A percentile compares a stretch with the other conserved stretches of the same genome.
phyloP scores from a whole-genome alignment of 2,888 invertebrate species.

The Lochmaea crataegi region DNA sequence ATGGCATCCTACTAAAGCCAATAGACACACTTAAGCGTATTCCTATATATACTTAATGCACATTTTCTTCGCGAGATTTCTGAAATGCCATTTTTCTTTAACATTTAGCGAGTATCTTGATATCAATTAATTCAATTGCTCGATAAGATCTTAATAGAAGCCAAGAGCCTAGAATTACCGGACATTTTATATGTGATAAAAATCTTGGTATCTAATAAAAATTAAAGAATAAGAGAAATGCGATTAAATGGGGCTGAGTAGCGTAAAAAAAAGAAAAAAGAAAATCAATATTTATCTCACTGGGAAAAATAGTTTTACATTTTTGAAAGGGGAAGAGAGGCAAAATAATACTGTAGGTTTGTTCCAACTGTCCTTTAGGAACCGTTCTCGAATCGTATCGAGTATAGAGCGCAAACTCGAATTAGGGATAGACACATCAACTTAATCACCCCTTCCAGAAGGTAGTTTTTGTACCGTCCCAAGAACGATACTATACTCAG shows the following conservation, averaged over 20 bases:
- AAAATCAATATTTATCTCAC: too few relatives aligned
- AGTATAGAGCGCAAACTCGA: too few relatives aligned
- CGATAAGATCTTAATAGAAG: slow-evolving; percentile 31
- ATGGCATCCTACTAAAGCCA: background rate
- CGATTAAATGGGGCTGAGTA: slow-evolving; percentile 5
- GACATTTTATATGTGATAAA: slow-evolving; percentile 30
- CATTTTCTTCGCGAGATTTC: slow-evolving; percentile 24
- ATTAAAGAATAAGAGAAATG: slow-evolving; percentile 20
- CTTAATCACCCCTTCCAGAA: too few relatives aligned
- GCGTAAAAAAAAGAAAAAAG: background rate
- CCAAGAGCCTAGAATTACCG: slow-evolving; percentile 25
- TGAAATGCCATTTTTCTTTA: slow-evolving; percentile 18
- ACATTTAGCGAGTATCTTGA: slow-evolving; percentile 21
- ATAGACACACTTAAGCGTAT: background rate
- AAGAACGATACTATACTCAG: too few relatives aligned
- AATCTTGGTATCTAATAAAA: slow-evolving; percentile 27
- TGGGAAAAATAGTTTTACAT: too few relatives aligned
- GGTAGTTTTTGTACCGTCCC: too few relatives aligned
- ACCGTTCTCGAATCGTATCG: too few relatives aligned
- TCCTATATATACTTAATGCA: background rate
- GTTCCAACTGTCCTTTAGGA: too few relatives aligned
- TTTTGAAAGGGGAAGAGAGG: too few relatives aligned
- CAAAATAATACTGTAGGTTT: too few relatives aligned
- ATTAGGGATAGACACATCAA: too few relatives aligned
- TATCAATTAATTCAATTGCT: slow-evolving; percentile 30